Base-by-base conservation (phyloP, 2,113 vertebrate species). In the Oxygymnocypris stewartii region DNA sequence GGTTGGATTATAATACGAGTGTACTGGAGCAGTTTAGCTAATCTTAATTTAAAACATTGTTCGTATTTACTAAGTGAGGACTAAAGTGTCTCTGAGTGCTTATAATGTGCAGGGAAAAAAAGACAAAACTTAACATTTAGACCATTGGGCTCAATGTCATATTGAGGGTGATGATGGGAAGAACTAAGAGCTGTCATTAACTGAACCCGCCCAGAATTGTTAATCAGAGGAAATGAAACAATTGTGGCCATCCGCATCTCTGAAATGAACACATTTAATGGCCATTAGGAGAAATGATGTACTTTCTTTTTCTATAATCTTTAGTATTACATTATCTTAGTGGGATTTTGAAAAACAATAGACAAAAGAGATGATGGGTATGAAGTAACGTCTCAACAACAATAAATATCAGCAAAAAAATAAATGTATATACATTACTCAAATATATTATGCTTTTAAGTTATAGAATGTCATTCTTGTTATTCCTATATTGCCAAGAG, bases 121-220 rank as follows among this genome's bases (percentile, higher is more conserved):
- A 14, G 9, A 16, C 25, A 80, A 4, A n/a, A 40, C 28, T 20
- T 13, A n/a, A 42, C 35, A 63, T 16, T 25, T 6, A 63, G 37
- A 80, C 14, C 2, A 40, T n/a, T 44, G 79, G 49, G 14, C 14
- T 82, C 49, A 82, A 13, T 69, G 42, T 63, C 25, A 28, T 63
- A 20, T 49, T 35, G 40, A 82, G 25, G 5, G 31, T 11, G 40
- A 18, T 67, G 61, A 82, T 49, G 63, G 40, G 25, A 82, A 82
- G 3, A 69, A 82, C 80, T 82, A 69, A 69, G 69, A 82, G 25
- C 42, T 23, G 63, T 82, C 80, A 82, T 82, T 69, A 82, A 82
- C 25, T 35, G 80, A 49, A 82, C 42, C 14, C 80, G 69, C 80
- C 63, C 63, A 31, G 63, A 49, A 49, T 23, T 31, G 40, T 69